Evolutionary conservation across 2,797 vertebrate genomes (phyloP).

Genomic region (Coregonus ussuriensis): DNA sequence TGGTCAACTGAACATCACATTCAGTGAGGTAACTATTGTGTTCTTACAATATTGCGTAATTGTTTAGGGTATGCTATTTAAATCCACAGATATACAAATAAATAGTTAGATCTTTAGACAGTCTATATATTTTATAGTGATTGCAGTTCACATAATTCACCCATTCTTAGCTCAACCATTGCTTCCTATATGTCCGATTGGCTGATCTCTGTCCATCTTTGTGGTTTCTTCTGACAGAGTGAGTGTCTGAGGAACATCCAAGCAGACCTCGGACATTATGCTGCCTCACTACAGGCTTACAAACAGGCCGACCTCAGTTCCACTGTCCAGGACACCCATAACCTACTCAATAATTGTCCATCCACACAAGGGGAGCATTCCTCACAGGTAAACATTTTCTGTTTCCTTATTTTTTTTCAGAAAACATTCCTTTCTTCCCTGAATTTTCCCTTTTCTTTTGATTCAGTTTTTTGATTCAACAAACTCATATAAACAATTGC

Average conservation of each 20-base stretch:
- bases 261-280: slow-evolving; percentile 77
- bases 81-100: not conserved
- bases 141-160: not conserved
- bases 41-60: not conserved
- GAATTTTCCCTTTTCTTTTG: not conserved
- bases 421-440: not conserved
- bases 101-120: not conserved
- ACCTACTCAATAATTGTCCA: slow-evolving; percentile 55
- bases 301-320: slow-evolving; percentile 26
- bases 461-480: not conserved
- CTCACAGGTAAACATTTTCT: slow-evolving; percentile 55
- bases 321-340: slow-evolving; percentile 41
- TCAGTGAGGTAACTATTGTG: slow-evolving; percentile 72
- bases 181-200: not conserved
- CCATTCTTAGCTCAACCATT: not conserved
- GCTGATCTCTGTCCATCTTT: not conserved
- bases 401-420: slow-evolving; percentile 14
- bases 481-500: not conserved
- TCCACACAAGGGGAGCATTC: slow-evolving; percentile 4
- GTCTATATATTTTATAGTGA: not conserved
- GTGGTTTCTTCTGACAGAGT: slow-evolving; percentile 61
- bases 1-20: slow-evolving; percentile 51
- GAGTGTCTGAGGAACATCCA: slow-evolving; percentile 82
- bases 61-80: not conserved
- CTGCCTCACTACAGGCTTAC: slow-evolving; percentile 57